Evolutionary conservation across 2,888 invertebrate genomes (phyloP).

Genomic region (Eulithis testata): DNA sequence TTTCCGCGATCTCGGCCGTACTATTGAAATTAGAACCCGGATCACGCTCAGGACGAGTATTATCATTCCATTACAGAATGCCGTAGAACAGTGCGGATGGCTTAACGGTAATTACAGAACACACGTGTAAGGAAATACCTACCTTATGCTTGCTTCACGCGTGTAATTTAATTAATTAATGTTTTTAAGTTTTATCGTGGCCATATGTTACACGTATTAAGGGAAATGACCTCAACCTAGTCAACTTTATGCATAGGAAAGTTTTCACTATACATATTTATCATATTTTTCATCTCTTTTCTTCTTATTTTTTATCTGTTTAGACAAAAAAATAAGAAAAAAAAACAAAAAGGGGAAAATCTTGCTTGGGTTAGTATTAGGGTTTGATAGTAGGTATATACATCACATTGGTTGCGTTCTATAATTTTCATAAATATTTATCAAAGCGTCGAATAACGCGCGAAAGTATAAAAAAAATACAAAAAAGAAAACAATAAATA

Average conservation of each 20-base stretch:
- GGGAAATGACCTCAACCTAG: background rate
- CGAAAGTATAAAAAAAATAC: background rate
- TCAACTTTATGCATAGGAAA: too few relatives aligned
- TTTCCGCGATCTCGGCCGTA: slow-evolving; percentile 23
- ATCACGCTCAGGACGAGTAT: slow-evolving; percentile 64
- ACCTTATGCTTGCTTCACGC: slow-evolving; percentile 24
- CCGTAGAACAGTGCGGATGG: slow-evolving; percentile 51
- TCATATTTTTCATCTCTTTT: too few relatives aligned
- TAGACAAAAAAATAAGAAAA: too few relatives aligned
- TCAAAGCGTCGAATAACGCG: background rate
- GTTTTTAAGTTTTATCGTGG: slow-evolving; percentile 2
- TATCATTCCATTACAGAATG: slow-evolving; percentile 69
- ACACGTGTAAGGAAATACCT: slow-evolving; percentile 41
- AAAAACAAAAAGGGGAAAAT: too few relatives aligned
- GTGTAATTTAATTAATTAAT: slow-evolving; percentile 18
- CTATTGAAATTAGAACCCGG: slow-evolving; percentile 53
- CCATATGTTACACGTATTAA: background rate
- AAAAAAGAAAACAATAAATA: slow-evolving; percentile 29
- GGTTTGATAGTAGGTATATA: too few relatives aligned
- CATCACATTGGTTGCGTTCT: too few relatives aligned
- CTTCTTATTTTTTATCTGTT: too few relatives aligned
- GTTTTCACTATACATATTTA: too few relatives aligned
- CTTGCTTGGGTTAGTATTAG: too few relatives aligned
- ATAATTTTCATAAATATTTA: background rate
- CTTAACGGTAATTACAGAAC: slow-evolving; percentile 58